These are phyloP conservation scores for Ahaetulla prasina DNA, from an alignment of 2,113 vertebrate genomes.

Conservation along the genomic window DNA sequence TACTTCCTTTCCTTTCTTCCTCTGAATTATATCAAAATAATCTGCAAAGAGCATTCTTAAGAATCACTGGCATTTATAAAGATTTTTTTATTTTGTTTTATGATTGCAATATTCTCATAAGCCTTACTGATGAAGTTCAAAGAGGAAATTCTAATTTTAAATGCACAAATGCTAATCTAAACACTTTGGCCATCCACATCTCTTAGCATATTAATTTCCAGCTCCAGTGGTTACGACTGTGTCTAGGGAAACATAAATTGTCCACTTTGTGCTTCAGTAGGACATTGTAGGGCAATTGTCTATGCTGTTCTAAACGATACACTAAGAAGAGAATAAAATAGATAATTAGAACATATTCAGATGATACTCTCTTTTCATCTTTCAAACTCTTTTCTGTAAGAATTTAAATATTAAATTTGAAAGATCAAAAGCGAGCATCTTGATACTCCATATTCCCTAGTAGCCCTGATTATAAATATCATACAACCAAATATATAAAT, in stretches of 20 bases:
- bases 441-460: background rate
- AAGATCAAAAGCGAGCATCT: background rate
- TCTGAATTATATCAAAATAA: background rate
- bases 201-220: slow-evolving; percentile 18
- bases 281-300: slow-evolving; percentile 10
- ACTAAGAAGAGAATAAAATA: background rate
- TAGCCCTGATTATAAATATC: background rate
- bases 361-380: background rate
- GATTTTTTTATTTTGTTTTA: background rate
- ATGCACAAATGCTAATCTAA: slow-evolving; percentile 1
- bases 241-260: slow-evolving; percentile 17
- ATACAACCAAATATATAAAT: background rate
- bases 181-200: slow-evolving; percentile 3
- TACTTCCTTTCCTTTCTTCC: background rate
- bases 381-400: background rate
- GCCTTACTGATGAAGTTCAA: background rate
- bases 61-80: slow-evolving; percentile 3
- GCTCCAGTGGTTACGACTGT: slow-evolving; percentile 18
- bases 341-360: background rate
- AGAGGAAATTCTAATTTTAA: slow-evolving; percentile 4
- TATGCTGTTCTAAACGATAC: background rate
- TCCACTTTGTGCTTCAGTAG: slow-evolving; percentile 18
- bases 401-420: background rate
- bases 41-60: background rate
- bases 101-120: background rate